Conservation (phyloP, 2,113 vertebrate species). For the Sylvietta virens region DNA sequence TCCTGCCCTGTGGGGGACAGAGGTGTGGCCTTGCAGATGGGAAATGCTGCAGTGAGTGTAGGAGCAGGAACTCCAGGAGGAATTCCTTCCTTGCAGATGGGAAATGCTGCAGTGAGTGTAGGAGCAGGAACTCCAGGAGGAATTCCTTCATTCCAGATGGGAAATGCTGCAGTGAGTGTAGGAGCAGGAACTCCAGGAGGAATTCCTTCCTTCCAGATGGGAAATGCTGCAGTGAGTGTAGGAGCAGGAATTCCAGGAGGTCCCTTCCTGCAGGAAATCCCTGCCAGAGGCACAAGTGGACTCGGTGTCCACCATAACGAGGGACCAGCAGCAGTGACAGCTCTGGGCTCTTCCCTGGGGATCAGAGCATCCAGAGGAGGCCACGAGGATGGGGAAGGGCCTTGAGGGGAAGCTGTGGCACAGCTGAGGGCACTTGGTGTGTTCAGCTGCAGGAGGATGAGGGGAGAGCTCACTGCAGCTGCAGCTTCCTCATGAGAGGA, state of each 20-base stretch:
- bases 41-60: accelerated
- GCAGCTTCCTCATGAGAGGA: neutral
- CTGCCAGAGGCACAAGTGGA: neutral
- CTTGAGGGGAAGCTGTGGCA: neutral
- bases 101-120: no score
- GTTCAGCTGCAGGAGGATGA: neutral
- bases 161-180: accelerated
- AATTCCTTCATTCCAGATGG: no score
- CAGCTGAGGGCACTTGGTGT: neutral
- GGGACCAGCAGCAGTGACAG: neutral
- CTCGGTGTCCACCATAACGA: accelerated
- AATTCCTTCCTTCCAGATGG: neutral
- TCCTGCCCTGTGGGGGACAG: neutral
- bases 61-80: neutral
- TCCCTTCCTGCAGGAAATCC: neutral
- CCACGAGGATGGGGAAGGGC: neutral
- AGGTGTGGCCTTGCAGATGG: neutral
- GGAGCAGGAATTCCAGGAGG: neutral
- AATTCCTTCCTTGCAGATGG: no score
- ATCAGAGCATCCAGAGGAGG: neutral
- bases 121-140: neutral
- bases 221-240: accelerated
- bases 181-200: no score
- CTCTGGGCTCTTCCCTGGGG: accelerated
- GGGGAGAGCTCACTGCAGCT: neutral